Evolutionary conservation across 2,888 invertebrate species (phyloP).

Genomic region (Buathra laborator): DNA sequence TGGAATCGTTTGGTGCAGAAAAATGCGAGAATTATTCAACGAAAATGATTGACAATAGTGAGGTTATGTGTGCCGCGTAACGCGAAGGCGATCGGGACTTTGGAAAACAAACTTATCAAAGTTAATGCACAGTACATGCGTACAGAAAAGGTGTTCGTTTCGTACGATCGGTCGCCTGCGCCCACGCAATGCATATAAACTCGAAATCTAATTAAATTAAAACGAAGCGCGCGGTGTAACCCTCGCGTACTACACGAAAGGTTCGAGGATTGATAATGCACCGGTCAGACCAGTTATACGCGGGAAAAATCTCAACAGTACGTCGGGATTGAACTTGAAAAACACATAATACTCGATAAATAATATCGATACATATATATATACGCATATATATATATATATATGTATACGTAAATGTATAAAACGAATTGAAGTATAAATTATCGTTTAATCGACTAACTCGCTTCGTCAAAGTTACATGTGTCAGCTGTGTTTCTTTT

Average conservation of each 20-base stretch:
- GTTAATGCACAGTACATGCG: background rate
- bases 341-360: conserved; percentile 49
- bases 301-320: conserved; percentile 15
- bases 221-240: conserved; percentile 48
- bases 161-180: conserved; percentile 16
- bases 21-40: conserved; percentile 2
- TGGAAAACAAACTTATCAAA: conserved; percentile 42
- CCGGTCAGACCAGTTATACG: conserved; percentile 62
- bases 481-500: conserved; percentile 76
- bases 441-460: conserved; percentile 66
- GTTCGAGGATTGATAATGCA: conserved; percentile 59
- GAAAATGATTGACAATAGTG: conserved; percentile 29
- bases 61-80: conserved; percentile 12
- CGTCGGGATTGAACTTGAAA: conserved; percentile 56
- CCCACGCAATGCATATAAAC: conserved; percentile 52
- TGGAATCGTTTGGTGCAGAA: conserved; percentile 8
- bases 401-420: background rate
- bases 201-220: conserved; percentile 60
- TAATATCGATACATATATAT: conserved; percentile 11
- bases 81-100: conserved; percentile 28
- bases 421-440: conserved; percentile 39
- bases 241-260: conserved; percentile 41
- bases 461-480: conserved; percentile 69
- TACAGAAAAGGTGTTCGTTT: conserved; percentile 22
- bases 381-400: conserved; percentile 14